A percentile compares a stretch with the other conserved stretches of the same genome.
phyloP scores from a whole-genome alignment of 2,797 vertebrate species.

The Karalla daura region DNA sequence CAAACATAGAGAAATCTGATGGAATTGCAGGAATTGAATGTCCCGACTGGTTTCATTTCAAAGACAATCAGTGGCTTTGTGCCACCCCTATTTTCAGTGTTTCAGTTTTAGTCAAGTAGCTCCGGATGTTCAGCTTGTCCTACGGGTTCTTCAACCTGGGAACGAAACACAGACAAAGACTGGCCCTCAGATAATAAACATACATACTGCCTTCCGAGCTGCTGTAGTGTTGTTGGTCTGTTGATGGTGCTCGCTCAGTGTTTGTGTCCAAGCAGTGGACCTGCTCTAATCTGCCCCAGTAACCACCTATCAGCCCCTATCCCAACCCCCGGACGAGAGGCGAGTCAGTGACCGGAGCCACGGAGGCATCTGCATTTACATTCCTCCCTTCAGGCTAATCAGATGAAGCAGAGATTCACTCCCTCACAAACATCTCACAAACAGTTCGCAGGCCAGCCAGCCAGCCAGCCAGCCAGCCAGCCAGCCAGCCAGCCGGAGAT shows the following conservation, averaged over 20 bases:
- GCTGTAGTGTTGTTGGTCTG: constrained; percentile 44
- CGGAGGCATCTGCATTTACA: neutral
- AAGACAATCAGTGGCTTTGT: no score
- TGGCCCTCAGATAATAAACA: constrained; percentile 12
- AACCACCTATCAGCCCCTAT: constrained; percentile 15
- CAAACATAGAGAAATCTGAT: no score
- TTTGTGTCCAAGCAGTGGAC: constrained; percentile 37
- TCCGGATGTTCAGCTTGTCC: neutral
- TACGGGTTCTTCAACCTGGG: neutral
- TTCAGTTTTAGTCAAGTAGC: neutral
- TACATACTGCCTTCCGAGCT: constrained; percentile 35
- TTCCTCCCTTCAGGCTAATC: neutral
- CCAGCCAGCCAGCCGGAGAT: neutral
- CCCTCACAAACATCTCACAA: neutral
- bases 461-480: neutral
- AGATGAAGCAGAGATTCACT: neutral
- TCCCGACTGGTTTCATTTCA: no score
- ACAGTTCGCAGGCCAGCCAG: neutral
- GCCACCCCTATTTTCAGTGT: no score
- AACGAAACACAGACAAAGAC: constrained; percentile 21
- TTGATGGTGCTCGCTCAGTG: constrained; percentile 24
- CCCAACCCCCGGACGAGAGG: constrained; percentile 11
- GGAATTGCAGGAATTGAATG: no score
- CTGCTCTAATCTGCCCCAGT: constrained; percentile 33
- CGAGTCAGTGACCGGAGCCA: neutral